phyloP scores from a whole-genome alignment of 2,888 invertebrate species.

The Abscondita cerata region DNA sequence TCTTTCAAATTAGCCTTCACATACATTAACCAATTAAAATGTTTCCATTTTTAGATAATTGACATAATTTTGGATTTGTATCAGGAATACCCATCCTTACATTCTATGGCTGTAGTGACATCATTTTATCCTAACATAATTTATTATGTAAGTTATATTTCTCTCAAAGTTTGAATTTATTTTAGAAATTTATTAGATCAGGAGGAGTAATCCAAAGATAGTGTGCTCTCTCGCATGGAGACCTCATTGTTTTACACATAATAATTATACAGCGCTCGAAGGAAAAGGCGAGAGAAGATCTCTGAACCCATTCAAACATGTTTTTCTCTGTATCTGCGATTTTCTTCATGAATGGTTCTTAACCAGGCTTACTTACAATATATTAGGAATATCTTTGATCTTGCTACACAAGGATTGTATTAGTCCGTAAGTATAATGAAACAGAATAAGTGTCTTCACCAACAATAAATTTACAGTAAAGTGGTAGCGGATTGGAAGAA shows the following conservation, averaged over 20 bases:
- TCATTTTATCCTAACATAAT: constrained; percentile 76
- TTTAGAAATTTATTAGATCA: constrained; percentile 60
- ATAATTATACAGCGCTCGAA: constrained; percentile 62
- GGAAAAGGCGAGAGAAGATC: constrained; percentile 61
- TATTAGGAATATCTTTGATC: constrained; percentile 70
- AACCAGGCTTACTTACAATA: constrained; percentile 64
- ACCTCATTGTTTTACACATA: constrained; percentile 70
- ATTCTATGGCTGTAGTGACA: constrained; percentile 72
- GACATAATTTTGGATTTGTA: constrained; percentile 67
- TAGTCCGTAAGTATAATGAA: constrained; percentile 64
- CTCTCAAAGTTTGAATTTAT: too few species aligned
- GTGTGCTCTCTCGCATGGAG: constrained; percentile 79
- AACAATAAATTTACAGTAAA: constrained; percentile 59
- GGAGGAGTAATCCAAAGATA: constrained; percentile 71
- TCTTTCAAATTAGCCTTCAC: not conserved
- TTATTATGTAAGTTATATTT: constrained; percentile 66
- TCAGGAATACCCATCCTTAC: constrained; percentile 68
- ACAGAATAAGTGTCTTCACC: not conserved
- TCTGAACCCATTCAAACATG: constrained; percentile 61
- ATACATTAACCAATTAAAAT: constrained; percentile 6
- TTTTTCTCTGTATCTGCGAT: constrained; percentile 62
- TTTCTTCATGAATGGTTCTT: constrained; percentile 65
- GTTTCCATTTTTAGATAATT: constrained; percentile 56
- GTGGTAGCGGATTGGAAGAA: constrained; percentile 68
- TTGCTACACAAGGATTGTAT: constrained; percentile 76